Conservation (phyloP, 2,888 invertebrate genomes). For the Lithosia quadra region DNA sequence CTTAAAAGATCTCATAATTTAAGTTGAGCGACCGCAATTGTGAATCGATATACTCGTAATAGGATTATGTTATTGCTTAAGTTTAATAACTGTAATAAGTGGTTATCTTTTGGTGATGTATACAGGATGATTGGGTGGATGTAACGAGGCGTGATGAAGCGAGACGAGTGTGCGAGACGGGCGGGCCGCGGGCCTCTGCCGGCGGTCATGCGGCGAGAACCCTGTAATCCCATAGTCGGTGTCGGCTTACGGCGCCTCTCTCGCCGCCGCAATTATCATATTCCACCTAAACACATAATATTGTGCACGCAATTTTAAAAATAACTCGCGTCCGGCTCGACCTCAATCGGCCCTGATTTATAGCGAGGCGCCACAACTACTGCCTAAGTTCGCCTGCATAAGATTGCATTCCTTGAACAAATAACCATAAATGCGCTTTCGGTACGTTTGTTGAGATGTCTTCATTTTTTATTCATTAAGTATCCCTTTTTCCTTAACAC, state of each 20-base stretch:
- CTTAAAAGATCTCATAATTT: not conserved
- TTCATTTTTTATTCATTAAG: slow-evolving; percentile 20
- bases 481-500: not conserved
- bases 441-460: slow-evolving; percentile 33
- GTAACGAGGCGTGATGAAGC: slow-evolving; percentile 66
- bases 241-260: slow-evolving; percentile 84
- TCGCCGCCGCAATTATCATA: slow-evolving; percentile 83
- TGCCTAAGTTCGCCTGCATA: slow-evolving; percentile 57
- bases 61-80: not conserved
- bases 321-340: slow-evolving; percentile 82
- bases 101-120: slow-evolving; percentile 11
- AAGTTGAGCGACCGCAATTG: not conserved
- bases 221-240: slow-evolving; percentile 84
- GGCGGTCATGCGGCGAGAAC: slow-evolving; percentile 63
- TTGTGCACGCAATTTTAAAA: slow-evolving; percentile 87
- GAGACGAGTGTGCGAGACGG: slow-evolving; percentile 46
- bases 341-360: slow-evolving; percentile 83
- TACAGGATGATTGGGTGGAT: slow-evolving; percentile 22
- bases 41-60: not conserved
- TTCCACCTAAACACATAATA: slow-evolving; percentile 87
- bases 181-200: slow-evolving; percentile 43
- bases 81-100: slow-evolving; percentile 8
- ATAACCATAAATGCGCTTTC: slow-evolving; percentile 61
- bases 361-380: slow-evolving; percentile 66
- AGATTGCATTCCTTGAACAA: slow-evolving; percentile 68